Evolutionary conservation across 2,888 invertebrate species (phyloP).

Genomic region (Noctua pronuba): DNA sequence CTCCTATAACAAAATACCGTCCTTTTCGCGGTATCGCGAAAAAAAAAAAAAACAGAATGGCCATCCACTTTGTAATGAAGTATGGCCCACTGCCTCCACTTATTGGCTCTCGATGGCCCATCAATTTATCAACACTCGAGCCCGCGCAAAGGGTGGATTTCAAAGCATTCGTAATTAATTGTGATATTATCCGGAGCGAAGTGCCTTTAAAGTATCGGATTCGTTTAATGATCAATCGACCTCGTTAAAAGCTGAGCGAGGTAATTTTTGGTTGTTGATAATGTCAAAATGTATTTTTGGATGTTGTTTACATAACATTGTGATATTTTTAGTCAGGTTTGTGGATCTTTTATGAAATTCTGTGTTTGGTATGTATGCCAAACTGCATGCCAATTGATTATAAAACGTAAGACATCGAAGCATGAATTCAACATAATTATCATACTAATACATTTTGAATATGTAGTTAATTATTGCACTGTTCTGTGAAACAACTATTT

Average conservation of each 20-base stretch:
- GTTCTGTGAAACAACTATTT: neutral
- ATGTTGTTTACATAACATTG: slow-evolving; percentile 41
- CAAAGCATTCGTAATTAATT: slow-evolving; percentile 47
- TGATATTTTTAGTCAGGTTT: slow-evolving; percentile 25
- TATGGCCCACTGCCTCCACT: slow-evolving; percentile 26
- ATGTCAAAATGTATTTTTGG: slow-evolving; percentile 40
- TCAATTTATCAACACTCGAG: slow-evolving; percentile 62
- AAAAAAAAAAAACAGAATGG: slow-evolving; percentile 29
- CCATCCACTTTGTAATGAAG: slow-evolving; percentile 50
- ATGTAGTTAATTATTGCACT: neutral
- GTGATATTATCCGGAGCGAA: slow-evolving; percentile 53
- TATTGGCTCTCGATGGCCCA: slow-evolving; percentile 48
- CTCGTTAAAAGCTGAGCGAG: slow-evolving; percentile 20
- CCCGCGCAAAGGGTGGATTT: slow-evolving; percentile 36
- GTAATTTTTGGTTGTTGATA: slow-evolving; percentile 22
- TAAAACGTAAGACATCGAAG: neutral
- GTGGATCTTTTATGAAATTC: neutral
- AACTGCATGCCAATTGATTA: neutral
- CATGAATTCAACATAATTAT: neutral
- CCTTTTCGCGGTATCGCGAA: neutral
- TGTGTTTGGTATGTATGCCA: neutral
- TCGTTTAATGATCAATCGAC: slow-evolving; percentile 44
- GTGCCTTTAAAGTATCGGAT: slow-evolving; percentile 55
- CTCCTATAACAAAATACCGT: neutral
- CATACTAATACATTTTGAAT: neutral